These are phyloP conservation scores for Saguinus imperator DNA, from an alignment of 2,113 vertebrate species.

Conservation along the genomic window DNA sequence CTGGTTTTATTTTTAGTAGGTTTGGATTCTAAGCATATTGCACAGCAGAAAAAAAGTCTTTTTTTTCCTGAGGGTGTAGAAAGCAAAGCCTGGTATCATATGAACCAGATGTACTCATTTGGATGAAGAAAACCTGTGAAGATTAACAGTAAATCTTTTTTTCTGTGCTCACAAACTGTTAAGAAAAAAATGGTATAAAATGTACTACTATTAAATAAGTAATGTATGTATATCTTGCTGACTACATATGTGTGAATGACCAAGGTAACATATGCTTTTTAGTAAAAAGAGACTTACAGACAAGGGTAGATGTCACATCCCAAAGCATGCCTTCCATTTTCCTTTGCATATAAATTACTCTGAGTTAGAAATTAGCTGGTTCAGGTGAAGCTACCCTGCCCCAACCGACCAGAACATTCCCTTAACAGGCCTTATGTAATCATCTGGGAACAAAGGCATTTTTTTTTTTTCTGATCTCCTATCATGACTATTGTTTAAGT, in stretches of 20 bases:
- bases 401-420: neutral
- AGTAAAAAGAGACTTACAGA: neutral
- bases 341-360: neutral
- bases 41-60: neutral
- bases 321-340: neutral
- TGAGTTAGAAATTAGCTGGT: neutral
- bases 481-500: neutral
- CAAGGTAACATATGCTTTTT: neutral
- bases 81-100: conserved; percentile 40
- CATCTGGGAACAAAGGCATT: neutral
- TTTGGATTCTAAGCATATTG: conserved; percentile 15
- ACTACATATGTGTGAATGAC: neutral
- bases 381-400: neutral
- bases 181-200: neutral
- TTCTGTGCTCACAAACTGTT: neutral
- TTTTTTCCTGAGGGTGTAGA: neutral
- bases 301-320: neutral
- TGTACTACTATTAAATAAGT: neutral
- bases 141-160: conserved; percentile 43
- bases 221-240: neutral
- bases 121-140: conserved; percentile 45
- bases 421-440: neutral
- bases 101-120: conserved; percentile 29
- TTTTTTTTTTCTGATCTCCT: neutral
- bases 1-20: neutral